These are phyloP conservation scores for Syrmaticus mikado DNA, from an alignment of 2,113 vertebrate genomes.

Conservation along the genomic window DNA sequence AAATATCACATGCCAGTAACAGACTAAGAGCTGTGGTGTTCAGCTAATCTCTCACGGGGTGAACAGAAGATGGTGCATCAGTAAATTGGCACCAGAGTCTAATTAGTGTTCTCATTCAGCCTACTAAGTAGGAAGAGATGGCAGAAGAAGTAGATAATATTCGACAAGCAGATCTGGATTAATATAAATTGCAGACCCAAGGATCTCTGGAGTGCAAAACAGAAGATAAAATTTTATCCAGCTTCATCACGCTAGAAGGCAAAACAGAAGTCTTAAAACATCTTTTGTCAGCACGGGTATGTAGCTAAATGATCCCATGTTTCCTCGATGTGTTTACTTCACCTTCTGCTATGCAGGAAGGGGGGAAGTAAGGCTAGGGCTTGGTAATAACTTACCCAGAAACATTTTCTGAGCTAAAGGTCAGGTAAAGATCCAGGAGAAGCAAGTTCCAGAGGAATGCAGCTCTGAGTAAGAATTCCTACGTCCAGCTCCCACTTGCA, in stretches of 20 bases:
- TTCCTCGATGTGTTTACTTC: conserved; percentile 25
- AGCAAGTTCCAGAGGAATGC: conserved; percentile 27
- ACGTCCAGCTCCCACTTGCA: conserved; percentile 47
- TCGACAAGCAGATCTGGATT: conserved; percentile 37
- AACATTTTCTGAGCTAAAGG: conserved; percentile 55
- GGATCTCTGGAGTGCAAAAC: conserved; percentile 30
- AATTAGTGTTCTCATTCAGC: conserved; percentile 50
- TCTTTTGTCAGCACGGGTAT: neutral
- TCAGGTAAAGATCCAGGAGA: conserved; percentile 57
- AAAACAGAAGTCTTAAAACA: conserved; percentile 18
- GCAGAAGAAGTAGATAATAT: conserved; percentile 45
- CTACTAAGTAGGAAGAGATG: conserved; percentile 41
- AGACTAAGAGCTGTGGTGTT: neutral
- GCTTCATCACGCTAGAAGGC: conserved; percentile 15
- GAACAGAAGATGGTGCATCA: conserved; percentile 58
- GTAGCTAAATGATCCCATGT: conserved; percentile 6
- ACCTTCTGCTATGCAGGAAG: conserved; percentile 9
- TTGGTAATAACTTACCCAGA: conserved; percentile 37
- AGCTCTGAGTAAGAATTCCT: conserved; percentile 32
- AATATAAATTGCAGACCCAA: conserved; percentile 33
- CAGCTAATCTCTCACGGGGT: conserved; percentile 51
- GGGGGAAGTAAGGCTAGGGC: neutral
- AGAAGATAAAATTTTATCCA: conserved; percentile 39
- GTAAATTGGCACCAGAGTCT: conserved; percentile 60
- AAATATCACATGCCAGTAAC: conserved; percentile 52